A percentile compares a stretch with the other conserved stretches of the same genome.
Evolutionary conservation across 2,797 vertebrate genomes (phyloP).

Genomic region (Neosilurus mollespiculum): DNA sequence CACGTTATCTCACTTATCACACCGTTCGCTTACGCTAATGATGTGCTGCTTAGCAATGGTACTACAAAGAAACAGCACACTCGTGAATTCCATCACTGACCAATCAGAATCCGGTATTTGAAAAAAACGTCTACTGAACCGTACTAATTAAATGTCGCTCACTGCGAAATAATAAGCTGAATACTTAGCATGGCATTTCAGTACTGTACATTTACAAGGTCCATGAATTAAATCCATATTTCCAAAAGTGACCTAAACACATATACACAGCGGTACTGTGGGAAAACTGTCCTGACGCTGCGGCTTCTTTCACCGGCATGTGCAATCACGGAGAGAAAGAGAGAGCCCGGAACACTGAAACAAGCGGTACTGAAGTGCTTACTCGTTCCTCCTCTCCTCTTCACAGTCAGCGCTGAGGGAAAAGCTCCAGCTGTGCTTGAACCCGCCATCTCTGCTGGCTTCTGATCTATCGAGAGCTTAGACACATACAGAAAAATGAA

Average conservation of each 20-base stretch:
- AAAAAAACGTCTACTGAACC: too few relatives aligned
- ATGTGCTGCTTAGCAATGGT: too few relatives aligned
- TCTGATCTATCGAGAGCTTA: conserved; percentile 91
- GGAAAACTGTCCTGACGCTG: not conserved
- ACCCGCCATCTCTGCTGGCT: conserved; percentile 88
- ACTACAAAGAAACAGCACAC: too few relatives aligned
- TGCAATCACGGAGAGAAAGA: not conserved
- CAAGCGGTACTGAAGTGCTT: conserved; percentile 71
- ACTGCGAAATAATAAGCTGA: not conserved
- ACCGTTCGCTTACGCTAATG: too few relatives aligned
- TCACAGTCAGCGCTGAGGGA: conserved; percentile 83
- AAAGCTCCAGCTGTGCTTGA: conserved; percentile 92
- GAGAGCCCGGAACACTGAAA: conserved; percentile 9
- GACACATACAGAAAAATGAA: conserved; percentile 68
- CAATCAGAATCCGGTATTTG: too few relatives aligned
- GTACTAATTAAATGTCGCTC: too few relatives aligned
- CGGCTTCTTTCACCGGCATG: not conserved
- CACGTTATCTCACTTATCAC: too few relatives aligned
- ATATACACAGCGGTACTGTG: not conserved
- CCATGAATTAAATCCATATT: not conserved
- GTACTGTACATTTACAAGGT: not conserved
- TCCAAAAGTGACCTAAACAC: not conserved
- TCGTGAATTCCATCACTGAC: too few relatives aligned
- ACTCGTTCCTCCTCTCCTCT: conserved; percentile 89
- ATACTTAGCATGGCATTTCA: not conserved